Evolutionary conservation across 2,888 invertebrate genomes (phyloP), one percentile per base, ranked within the genome.

Genomic region (Standfussiana lucernea): DNA sequence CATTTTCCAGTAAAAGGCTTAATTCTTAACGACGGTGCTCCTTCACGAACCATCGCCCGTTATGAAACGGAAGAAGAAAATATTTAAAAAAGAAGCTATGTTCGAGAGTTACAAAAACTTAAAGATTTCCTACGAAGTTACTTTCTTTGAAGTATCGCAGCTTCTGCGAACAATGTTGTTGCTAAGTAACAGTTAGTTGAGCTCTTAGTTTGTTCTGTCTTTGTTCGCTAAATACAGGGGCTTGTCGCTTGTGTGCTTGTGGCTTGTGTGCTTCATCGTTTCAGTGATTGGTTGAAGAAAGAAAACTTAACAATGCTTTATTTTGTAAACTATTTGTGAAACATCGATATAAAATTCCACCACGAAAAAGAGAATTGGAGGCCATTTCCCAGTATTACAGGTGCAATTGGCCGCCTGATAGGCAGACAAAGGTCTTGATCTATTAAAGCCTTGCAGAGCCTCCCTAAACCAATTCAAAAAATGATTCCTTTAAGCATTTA

Each of bases 1-100:
- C 62, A 85, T 86, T 77, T 87, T 65, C n/a, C 65, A 56, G 66
- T 66, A 76, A 85, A 77, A 71, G 50, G 64, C 59, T 66, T 85
- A 85, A 87, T 87, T 87, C 13, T 73, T 69, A 77, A 77, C 37
- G 71, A 45, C 6, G 24, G 61, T 62, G 61, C 50, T 47, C 13
- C 59, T 75, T 64, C 72, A 70, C 40, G 35, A 50, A 64, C 59
- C 67, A 59, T 35, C 56, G 68, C 37, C 70, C 62, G 59, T 72
- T 83, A 56, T 28, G 40, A 70, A 32, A 32, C 53, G 59, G 64
- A 67, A 74, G 59, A 59, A 73, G 66, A 84, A 56, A 72, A 67
- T 82, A 42, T 81, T 68, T n/a, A n/a, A 72, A 83, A 65, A 78
- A 53, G 53, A 65, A 73, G 13, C 53, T 37, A 61, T 61, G 32